Percentiles rank a stretch among this genome's conserved stretches.
These are phyloP conservation scores for Acrobasis suavella DNA, from an alignment of 2,888 invertebrate species.

Conservation along the genomic window DNA sequence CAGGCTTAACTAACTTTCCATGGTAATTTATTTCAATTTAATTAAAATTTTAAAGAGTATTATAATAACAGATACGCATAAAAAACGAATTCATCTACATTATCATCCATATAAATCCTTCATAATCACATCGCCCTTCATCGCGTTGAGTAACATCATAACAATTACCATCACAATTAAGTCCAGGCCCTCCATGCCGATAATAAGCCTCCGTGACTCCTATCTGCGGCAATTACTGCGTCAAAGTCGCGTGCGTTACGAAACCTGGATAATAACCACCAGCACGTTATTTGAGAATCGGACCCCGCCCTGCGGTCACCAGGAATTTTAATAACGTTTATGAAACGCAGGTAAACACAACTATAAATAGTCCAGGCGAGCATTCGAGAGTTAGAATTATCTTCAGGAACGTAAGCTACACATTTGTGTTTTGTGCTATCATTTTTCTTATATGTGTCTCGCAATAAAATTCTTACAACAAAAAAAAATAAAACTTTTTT, in stretches of 20 bases:
- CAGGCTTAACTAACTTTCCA: no score
- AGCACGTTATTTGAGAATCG: slow-evolving; percentile 58
- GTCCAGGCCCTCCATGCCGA: slow-evolving; percentile 21
- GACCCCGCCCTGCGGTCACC: slow-evolving; percentile 44
- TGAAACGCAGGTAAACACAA: slow-evolving; percentile 38
- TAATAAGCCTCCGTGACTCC: slow-evolving; percentile 51
- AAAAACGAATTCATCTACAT: background rate
- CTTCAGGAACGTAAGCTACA: background rate
- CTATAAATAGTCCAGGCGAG: slow-evolving; percentile 15
- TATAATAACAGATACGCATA: background rate
- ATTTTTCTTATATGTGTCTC: no score
- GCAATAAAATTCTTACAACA: no score
- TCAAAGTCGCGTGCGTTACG: slow-evolving; percentile 67
- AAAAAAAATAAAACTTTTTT: no score
- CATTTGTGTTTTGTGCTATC: background rate
- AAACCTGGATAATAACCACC: slow-evolving; percentile 63
- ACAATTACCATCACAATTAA: slow-evolving; percentile 20
- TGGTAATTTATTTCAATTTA: no score
- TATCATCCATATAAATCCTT: slow-evolving; percentile 6
- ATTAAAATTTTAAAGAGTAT: no score
- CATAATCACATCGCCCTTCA: slow-evolving; percentile 10
- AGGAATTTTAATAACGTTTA: slow-evolving; percentile 54
- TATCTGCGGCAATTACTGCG: slow-evolving; percentile 62
- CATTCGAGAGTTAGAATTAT: slow-evolving; percentile 10
- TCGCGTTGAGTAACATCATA: slow-evolving; percentile 10